These are phyloP conservation scores for Oscarella lobularis DNA, from an alignment of 37 sponge, comb jelly and placozoan species.

Conservation along the genomic window DNA sequence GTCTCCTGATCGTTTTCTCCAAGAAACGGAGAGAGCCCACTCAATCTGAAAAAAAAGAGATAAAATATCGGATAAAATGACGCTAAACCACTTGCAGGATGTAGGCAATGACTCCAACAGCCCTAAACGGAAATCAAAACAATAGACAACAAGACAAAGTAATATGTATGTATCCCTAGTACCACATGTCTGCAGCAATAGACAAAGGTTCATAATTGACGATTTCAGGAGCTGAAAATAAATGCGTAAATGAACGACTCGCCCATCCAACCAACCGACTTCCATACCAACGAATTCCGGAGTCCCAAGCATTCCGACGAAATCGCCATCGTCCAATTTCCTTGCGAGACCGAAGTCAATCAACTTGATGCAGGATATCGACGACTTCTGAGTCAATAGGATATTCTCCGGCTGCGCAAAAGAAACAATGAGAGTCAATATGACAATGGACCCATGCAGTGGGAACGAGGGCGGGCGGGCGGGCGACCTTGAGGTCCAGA, in stretches of 20 bases:
- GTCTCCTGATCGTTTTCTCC: slow-evolving; percentile 78
- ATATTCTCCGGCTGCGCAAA: slow-evolving; percentile 1
- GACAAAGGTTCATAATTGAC: neutral
- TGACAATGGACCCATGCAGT: too few species aligned
- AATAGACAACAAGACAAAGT: slow-evolving; percentile 1
- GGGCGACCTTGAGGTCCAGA: slow-evolving; percentile 64
- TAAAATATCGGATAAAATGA: neutral
- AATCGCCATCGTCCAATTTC: neutral
- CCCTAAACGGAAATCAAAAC: slow-evolving; percentile 24
- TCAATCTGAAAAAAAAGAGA: slow-evolving; percentile 26
- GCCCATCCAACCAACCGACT: too few species aligned
- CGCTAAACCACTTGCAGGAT: slow-evolving; percentile 49
- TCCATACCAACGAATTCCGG: neutral
- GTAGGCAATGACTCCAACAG: slow-evolving; percentile 71
- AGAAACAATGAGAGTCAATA: neutral
- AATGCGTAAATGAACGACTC: neutral
- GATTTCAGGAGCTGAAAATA: neutral
- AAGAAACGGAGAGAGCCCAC: slow-evolving; percentile 78
- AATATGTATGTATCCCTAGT: neutral
- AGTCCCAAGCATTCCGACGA: neutral
- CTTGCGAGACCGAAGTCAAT: neutral
- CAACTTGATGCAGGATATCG: neutral
- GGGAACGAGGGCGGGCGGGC: too few species aligned
- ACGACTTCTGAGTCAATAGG: neutral
- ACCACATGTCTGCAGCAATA: neutral